Evolutionary conservation across 2,797 vertebrate species (phyloP).

Genomic region (Phaenicophaeus curvirostris): DNA sequence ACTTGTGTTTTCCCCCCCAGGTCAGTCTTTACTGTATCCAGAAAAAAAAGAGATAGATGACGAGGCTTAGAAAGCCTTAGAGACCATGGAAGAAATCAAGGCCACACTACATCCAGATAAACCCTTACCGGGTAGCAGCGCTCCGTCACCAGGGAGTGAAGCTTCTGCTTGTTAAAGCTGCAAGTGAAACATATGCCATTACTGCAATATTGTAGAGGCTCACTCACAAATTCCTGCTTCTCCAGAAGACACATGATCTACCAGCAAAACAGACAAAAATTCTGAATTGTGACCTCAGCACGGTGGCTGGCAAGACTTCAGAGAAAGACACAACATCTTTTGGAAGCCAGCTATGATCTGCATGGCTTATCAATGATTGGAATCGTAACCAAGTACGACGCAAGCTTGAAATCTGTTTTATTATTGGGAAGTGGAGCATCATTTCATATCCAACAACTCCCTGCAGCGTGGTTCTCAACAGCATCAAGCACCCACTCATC

Average conservation of each 20-base stretch:
- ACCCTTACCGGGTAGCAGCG: constrained; percentile 91
- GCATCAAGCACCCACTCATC: neutral
- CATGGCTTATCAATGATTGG: neutral
- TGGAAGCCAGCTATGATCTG: neutral
- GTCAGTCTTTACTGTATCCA: neutral
- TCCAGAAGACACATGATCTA: neutral
- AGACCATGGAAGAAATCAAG: neutral
- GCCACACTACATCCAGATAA: neutral
- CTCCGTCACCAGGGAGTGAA: constrained; percentile 92
- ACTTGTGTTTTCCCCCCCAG: neutral
- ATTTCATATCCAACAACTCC: neutral
- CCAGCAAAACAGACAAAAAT: neutral
- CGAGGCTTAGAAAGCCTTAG: neutral
- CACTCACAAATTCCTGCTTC: neutral
- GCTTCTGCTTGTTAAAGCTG: constrained; percentile 88
- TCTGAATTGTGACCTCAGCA: neutral
- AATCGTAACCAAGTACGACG: neutral
- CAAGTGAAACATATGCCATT: neutral
- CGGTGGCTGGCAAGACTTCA: neutral
- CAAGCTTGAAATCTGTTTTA: neutral
- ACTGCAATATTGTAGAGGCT: neutral
- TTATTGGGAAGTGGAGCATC: neutral
- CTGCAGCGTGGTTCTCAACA: neutral
- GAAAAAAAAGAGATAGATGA: accelerated
- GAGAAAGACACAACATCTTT: neutral